Evolutionary conservation across 1,140 invertebrate species (phyloP).

Genomic region (Caerostris darwini): DNA sequence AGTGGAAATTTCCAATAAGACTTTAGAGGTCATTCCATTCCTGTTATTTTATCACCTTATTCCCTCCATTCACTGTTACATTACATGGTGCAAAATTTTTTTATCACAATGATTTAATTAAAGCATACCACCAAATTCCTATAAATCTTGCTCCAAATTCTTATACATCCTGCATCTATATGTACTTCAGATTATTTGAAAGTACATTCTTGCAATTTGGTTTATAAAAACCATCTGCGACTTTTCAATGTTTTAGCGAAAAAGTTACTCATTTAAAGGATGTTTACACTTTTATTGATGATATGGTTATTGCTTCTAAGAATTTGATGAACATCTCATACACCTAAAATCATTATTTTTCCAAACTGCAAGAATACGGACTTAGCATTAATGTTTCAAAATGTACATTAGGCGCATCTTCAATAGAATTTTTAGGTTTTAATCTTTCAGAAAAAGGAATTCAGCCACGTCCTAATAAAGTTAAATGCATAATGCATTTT

Average conservation of each 20-base stretch:
- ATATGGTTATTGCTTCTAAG: constrained; percentile 81
- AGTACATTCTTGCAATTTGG: constrained; percentile 77
- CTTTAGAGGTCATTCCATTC: too few relatives aligned
- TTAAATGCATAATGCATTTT: constrained; percentile 62
- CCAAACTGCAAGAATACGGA: constrained; percentile 79
- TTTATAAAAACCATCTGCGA: constrained; percentile 62
- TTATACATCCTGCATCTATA: constrained; percentile 74
- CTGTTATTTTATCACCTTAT: too few relatives aligned
- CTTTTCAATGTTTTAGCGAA: constrained; percentile 55
- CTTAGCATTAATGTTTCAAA: constrained; percentile 80
- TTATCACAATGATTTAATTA: constrained; percentile 61
- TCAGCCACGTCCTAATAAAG: constrained; percentile 23
- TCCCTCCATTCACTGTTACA: constrained; percentile 23
- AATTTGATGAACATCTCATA: constrained; percentile 80
- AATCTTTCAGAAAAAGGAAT: constrained; percentile 64
- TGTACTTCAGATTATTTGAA: constrained; percentile 71
- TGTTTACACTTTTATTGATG: constrained; percentile 79
- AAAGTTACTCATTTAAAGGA: constrained; percentile 2
- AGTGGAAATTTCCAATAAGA: too few relatives aligned
- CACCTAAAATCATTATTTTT: constrained; percentile 81
- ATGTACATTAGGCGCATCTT: constrained; percentile 65
- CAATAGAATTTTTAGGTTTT: constrained; percentile 72
- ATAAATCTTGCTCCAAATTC: neutral
- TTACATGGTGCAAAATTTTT: constrained; percentile 70
- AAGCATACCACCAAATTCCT: constrained; percentile 75